Evolutionary conservation across 2,888 invertebrate genomes (phyloP).

Genomic region (Epicampocera succincta): DNA sequence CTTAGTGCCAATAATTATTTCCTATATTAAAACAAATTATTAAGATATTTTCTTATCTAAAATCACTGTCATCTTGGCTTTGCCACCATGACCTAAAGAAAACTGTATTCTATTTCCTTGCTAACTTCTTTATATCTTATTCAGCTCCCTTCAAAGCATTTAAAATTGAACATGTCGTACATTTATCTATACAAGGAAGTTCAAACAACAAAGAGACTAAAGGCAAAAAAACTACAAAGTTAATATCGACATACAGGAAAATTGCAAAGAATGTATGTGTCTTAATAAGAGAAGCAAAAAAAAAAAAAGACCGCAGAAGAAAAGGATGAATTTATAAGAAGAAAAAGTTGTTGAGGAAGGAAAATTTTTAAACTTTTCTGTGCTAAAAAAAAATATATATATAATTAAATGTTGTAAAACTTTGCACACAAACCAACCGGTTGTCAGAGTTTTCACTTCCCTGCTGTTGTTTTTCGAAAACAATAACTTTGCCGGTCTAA

Average conservation of each 20-base stretch:
- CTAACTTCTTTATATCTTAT: background rate
- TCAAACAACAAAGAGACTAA: background rate
- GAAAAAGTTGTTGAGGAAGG: background rate
- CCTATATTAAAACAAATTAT: no score
- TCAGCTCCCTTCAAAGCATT: background rate
- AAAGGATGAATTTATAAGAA: background rate
- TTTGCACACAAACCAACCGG: slow-evolving; percentile 44
- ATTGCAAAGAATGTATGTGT: slow-evolving; percentile 43
- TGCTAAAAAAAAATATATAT: slow-evolving; percentile 16
- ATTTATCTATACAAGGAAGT: slow-evolving; percentile 52
- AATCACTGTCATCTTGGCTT: background rate
- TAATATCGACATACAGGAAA: slow-evolving; percentile 31
- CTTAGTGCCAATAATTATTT: no score
- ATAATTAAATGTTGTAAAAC: slow-evolving; percentile 67
- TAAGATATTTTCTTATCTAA: no score
- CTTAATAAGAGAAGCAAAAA: no score
- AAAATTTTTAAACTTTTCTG: slow-evolving; percentile 27
- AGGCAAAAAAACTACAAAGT: slow-evolving; percentile 38
- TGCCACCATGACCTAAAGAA: background rate
- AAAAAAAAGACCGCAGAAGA: background rate
- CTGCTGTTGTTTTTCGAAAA: slow-evolving; percentile 12
- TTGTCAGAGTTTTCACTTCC: background rate
- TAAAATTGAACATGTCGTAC: slow-evolving; percentile 12
- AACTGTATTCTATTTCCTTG: background rate
- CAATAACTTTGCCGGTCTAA: slow-evolving; percentile 29